A percentile compares a stretch with the other conserved stretches of the same genome.
Evolutionary conservation across 2,797 vertebrate species (phyloP).

Genomic region (Amphiprion clarkii): DNA sequence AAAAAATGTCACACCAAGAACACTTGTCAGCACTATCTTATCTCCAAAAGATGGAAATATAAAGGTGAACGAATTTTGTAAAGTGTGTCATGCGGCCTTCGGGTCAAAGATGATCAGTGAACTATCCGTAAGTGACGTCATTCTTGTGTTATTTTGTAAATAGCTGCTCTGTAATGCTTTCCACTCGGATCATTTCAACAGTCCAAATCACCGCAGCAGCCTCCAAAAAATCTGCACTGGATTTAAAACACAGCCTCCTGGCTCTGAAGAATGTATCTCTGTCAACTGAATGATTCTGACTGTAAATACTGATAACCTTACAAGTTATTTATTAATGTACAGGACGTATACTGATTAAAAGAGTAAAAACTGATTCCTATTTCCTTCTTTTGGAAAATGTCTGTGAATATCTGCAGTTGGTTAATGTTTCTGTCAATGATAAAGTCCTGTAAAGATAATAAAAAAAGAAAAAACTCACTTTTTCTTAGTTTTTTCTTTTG

Average conservation of each 20-base stretch:
- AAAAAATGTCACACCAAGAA: constrained; percentile 5
- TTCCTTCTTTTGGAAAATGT: constrained; percentile 21
- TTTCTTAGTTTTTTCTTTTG: background rate
- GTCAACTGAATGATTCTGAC: constrained; percentile 42
- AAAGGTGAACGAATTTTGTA: constrained; percentile 3
- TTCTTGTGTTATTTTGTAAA: constrained; percentile 57
- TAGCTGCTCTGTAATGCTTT: constrained; percentile 50
- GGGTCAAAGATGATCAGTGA: constrained; percentile 7
- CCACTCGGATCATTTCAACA: constrained; percentile 32
- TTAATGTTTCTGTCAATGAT: constrained; percentile 55
- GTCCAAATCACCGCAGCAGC: constrained; percentile 46
- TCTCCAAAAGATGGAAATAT: background rate
- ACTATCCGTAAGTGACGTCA: constrained; percentile 9
- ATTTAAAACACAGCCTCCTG: constrained; percentile 53
- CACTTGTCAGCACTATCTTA: background rate
- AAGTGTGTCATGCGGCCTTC: constrained; percentile 3
- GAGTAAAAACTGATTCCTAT: constrained; percentile 15
- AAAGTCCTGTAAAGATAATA: constrained; percentile 59
- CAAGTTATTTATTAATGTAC: constrained; percentile 35
- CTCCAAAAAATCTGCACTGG: constrained; percentile 43
- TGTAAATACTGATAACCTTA: constrained; percentile 54
- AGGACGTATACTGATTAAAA: constrained; percentile 43
- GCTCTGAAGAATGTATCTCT: constrained; percentile 58
- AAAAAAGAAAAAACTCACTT: constrained; percentile 3
- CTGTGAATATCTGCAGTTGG: constrained; percentile 38